Percentiles rank a stretch among this genome's conserved stretches.
Evolutionary conservation across 2,113 vertebrate species (phyloP).

Genomic region (Lepus americanus): DNA sequence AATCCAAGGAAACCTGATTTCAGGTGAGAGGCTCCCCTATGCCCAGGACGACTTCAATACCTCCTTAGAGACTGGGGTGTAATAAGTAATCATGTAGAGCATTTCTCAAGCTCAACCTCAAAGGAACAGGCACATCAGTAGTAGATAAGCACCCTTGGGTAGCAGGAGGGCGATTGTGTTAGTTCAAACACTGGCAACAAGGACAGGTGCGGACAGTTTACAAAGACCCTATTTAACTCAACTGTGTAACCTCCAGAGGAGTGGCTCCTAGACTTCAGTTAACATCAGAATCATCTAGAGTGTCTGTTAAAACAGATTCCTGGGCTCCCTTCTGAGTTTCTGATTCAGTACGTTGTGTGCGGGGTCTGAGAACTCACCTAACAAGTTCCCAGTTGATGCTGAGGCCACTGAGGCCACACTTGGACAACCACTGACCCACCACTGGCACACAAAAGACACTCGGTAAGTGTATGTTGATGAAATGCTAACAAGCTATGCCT

Average conservation of each 20-base stretch:
- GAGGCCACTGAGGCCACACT: not conserved
- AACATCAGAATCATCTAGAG: not conserved
- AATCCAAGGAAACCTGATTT: conserved; percentile 31
- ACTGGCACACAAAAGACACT: not conserved
- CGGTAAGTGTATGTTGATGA: not conserved
- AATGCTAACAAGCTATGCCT: not conserved
- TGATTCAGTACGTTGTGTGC: not conserved
- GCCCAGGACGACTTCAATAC: not conserved
- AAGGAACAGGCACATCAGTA: not conserved
- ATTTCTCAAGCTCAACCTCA: not conserved
- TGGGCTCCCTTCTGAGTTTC: not conserved
- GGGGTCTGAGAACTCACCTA: not conserved
- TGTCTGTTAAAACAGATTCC: not conserved
- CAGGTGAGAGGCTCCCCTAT: not conserved
- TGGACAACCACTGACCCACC: not conserved
- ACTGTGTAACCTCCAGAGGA: not conserved
- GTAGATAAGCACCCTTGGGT: not conserved
- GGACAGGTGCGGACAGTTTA: not conserved
- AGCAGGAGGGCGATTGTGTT: not conserved
- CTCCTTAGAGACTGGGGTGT: not conserved
- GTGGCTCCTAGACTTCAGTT: not conserved
- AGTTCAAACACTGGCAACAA: not conserved
- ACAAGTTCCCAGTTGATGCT: not conserved
- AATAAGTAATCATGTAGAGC: not conserved
- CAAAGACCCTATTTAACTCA: not conserved